Conservation (phyloP, 1,140 invertebrate genomes). For the Neelides sp. region DNA sequence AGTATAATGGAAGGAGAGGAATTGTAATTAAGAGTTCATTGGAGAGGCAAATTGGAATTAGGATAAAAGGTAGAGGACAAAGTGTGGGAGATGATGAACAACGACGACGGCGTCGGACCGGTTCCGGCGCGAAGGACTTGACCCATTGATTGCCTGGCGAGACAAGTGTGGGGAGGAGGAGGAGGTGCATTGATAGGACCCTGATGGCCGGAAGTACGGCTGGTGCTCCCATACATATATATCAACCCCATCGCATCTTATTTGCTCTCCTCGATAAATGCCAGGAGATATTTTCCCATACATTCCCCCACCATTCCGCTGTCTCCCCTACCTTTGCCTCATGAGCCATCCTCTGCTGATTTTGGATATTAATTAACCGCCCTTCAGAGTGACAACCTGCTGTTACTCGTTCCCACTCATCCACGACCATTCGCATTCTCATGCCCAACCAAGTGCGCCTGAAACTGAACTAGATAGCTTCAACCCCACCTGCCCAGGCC, state of each 20-base stretch:
- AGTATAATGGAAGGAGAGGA: too few relatives aligned
- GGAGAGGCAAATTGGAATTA: too few relatives aligned
- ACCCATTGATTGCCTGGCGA: neutral
- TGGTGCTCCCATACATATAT: constrained; percentile 29
- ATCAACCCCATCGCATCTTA: constrained; percentile 14
- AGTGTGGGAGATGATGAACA: too few relatives aligned
- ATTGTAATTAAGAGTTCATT: too few relatives aligned
- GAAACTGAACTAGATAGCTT: too few relatives aligned
- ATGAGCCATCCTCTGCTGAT: constrained; percentile 19
- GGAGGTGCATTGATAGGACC: constrained; percentile 26
- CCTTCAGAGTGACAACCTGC: constrained; percentile 28
- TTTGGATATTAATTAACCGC: constrained; percentile 29
- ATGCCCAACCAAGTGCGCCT: constrained; percentile 18
- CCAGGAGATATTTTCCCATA: constrained; percentile 15
- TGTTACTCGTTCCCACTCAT: constrained; percentile 26
- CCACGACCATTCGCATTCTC: constrained; percentile 19
- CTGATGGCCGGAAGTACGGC: constrained; percentile 31
- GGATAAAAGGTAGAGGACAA: too few relatives aligned
- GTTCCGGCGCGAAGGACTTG: too few relatives aligned
- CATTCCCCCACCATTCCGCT: constrained; percentile 9
- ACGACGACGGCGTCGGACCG: too few relatives aligned
- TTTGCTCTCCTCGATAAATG: constrained; percentile 4
- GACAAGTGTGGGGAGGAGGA: neutral
- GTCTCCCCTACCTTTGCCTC: neutral
- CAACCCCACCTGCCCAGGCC: too few relatives aligned